phyloP scores from a whole-genome alignment of 1,140 invertebrate genomes.

The Meloidogyne hapla region DNA sequence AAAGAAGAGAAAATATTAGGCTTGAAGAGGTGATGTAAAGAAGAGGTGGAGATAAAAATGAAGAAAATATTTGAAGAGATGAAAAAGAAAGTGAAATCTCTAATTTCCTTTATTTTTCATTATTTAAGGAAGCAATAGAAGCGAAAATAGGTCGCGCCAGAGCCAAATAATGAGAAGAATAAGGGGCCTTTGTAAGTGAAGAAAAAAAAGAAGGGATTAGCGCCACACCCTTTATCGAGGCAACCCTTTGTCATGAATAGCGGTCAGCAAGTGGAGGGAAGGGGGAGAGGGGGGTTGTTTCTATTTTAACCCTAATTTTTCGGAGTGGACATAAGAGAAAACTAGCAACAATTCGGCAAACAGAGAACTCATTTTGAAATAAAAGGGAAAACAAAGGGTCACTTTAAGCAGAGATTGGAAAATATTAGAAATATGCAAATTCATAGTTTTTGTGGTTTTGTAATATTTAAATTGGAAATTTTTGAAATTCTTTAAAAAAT shows the following conservation, averaged over 20 bases:
- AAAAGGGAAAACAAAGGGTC: not conserved
- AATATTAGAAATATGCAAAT: slow-evolving; percentile 6
- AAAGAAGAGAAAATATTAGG: no score
- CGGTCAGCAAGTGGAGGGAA: not conserved
- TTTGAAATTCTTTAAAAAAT: not conserved
- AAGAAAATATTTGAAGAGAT: not conserved
- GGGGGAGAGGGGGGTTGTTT: not conserved
- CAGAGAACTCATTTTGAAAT: not conserved
- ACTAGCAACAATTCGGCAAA: not conserved
- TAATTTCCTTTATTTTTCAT: not conserved
- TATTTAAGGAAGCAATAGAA: not conserved
- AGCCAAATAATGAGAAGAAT: not conserved
- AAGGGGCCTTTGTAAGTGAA: not conserved
- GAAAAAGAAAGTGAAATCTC: not conserved
- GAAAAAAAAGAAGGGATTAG: not conserved
- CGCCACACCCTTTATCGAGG: not conserved
- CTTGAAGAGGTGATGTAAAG: no score
- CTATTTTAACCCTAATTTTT: no score
- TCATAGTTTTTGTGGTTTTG: not conserved
- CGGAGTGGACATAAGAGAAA: not conserved
- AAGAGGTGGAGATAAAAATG: not conserved
- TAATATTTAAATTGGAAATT: not conserved
- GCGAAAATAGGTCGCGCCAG: not conserved
- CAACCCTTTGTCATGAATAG: not conserved
- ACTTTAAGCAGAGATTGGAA: not conserved